Evolutionary conservation across 2,797 vertebrate species (phyloP), one percentile per base, ranked within the genome.

Genomic region (Eupleurogrammus muticus): DNA sequence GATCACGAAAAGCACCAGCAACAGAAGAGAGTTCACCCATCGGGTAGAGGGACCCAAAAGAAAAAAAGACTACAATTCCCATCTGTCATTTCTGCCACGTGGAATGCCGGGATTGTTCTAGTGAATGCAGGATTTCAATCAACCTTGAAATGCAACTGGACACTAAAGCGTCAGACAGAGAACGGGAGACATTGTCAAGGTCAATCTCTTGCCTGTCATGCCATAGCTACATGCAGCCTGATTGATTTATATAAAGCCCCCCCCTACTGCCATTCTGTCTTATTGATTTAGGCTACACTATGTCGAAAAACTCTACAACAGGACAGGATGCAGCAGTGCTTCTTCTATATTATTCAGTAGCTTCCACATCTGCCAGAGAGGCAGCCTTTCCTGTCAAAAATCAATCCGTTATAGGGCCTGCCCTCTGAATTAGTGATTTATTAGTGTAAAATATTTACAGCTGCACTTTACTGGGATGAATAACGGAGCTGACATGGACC

Each of bases 101-200:
- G 73, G 87, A 89, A 90, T 89, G 80, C 88, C 65, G 87, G 87
- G 82, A 86, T 84, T 79, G 82, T 86, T 88, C 49, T 74, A 65
- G 74, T 85, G 80, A 82, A 87, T 81, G 88, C 84, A 70, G 80
- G 80, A 83, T 89, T 87, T 89, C 80, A 87, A 76, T 89, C 86
- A 87, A 89, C 89, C 88, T 89, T 90, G 82, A 90, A 91, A 90
- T 82, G 72, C 81, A 87, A 87, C 82, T 80, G 82, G 86, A 88
- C 82, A 73, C 83, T 82, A 71, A 79, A 79, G 73, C 63, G 56
- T 73, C 82, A 81, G 76, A 64, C 81, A 71, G 79, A 79, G 81
- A 79, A 81, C 69, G 60, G 81, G 83, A 82, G 85, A 83, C 74
- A 79, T 71, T 86, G 85, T 89, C 88, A 90, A 92, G 90, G 90